Conservation (phyloP, 2,113 vertebrate species). For the Hippocampus abdominalis region DNA sequence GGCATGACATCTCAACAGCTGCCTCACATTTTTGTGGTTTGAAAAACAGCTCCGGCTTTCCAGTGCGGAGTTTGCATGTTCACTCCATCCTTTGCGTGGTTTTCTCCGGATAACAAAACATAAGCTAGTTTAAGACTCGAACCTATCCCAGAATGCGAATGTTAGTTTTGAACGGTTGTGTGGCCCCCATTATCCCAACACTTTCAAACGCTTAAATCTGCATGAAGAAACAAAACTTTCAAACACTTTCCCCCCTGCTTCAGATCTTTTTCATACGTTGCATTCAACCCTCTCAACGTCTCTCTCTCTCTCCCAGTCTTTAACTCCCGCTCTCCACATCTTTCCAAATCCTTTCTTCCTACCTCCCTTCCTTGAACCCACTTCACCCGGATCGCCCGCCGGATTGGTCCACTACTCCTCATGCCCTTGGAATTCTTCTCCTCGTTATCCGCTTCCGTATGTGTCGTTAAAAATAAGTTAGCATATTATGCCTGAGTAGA, state of each 20-base stretch:
- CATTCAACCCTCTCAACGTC: neutral
- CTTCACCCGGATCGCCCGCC: conserved; percentile 49
- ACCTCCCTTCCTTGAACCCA: conserved; percentile 37
- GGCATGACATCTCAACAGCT: no score
- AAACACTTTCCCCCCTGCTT: conserved; percentile 5
- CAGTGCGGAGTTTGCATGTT: no score
- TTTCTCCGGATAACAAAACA: no score
- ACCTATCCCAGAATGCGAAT: no score
- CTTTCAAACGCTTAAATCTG: no score
- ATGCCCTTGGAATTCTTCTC: conserved; percentile 4
- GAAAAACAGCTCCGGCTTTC: no score
- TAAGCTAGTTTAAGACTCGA: no score
- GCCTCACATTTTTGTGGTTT: no score
- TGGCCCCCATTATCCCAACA: no score
- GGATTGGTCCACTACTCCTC: conserved; percentile 28
- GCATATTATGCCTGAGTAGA: conserved; percentile 38
- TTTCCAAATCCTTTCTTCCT: conserved; percentile 39
- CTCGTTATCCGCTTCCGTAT: conserved; percentile 16
- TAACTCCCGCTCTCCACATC: conserved; percentile 37
- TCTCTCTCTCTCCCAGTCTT: conserved; percentile 41
- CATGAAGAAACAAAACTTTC: neutral
- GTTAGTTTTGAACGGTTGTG: no score
- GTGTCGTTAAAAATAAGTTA: conserved; percentile 18
- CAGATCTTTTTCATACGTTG: conserved; percentile 3
- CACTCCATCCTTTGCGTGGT: no score